Evolutionary conservation across 2,113 vertebrate genomes (phyloP), one percentile per base, ranked within the genome.

Genomic region (Bufo gargarizans): DNA sequence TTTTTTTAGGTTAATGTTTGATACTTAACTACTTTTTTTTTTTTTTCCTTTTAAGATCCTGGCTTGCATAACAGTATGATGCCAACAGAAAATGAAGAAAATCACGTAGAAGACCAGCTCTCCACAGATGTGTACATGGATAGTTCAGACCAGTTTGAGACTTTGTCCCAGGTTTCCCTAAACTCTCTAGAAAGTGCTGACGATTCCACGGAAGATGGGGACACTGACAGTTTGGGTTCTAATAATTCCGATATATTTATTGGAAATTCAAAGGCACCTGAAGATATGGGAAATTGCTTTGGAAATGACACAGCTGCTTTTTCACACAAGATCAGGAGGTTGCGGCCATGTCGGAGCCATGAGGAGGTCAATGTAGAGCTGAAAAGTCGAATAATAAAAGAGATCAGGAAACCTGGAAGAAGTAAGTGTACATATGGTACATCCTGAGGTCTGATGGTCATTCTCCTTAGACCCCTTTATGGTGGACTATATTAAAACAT

Each of bases 391-490:
- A 99, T 99, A 91, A 96, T 95, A 94, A 98, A 95, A 93, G 98
- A 99, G 92, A 99, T 99, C 85, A 93, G 98, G 85, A 99, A 97
- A 90, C 98, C 98, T 13, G 98, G 98, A 90, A 94, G 98, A 91
- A 97, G 98, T 99, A 96, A 88, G 98, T 97, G 92, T 90, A 50
- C 22, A 12, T 13, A 12, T 33, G 11, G 3, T 71, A 22, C 65
- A 67, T 22, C 14, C 10, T 67, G n/a, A 22, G 10, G 10, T 22
- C n/a, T 8, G 65, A 58, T 58, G 12, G 2, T 10, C 12, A 12
- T 58, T 13, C 12, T 58, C 33, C 33, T 33, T 33, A 33, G 33
- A 33, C 33, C 33, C 33, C 33, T 33, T 33, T 33, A 33, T 33
- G 33, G 33, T 33, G 33, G 33, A 33, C 33, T 33, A 33, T 33